Conservation (phyloP, 1,140 invertebrate genomes). For the Nautilus pompilius region DNA sequence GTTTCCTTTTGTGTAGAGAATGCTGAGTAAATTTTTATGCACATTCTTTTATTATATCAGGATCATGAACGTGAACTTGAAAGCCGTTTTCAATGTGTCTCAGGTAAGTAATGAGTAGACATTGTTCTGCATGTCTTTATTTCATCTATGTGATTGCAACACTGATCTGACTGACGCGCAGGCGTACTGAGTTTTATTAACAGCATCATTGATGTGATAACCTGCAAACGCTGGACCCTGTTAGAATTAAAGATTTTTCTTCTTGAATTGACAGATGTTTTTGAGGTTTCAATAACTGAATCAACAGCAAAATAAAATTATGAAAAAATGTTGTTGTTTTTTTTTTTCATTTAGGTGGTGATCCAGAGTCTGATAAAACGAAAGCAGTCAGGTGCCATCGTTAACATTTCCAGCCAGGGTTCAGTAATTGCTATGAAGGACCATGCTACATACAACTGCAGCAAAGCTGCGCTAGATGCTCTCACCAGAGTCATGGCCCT, state of each 20-base stretch:
- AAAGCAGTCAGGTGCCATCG: conserved; percentile 70
- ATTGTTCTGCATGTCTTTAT: not conserved
- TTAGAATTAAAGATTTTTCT: too few species aligned
- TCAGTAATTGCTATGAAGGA: conserved; percentile 68
- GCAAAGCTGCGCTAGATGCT: conserved; percentile 66
- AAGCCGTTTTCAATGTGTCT: conserved; percentile 76
- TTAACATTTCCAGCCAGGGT: conserved; percentile 82
- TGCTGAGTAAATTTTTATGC: too few species aligned
- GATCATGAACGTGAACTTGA: conserved; percentile 76
- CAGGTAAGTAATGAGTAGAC: conserved; percentile 44
- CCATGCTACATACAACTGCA: conserved; percentile 72
- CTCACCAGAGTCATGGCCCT: conserved; percentile 73
- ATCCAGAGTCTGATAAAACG: conserved; percentile 71
- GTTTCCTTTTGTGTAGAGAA: too few species aligned
- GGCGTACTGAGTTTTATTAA: too few species aligned
- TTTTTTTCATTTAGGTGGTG: conserved; percentile 55
- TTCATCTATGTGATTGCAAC: not conserved
- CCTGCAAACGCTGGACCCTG: too few species aligned
- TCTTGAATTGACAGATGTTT: too few species aligned
- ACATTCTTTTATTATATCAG: conserved; percentile 57
- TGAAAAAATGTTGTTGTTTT: not conserved
- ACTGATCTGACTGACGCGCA: too few species aligned
- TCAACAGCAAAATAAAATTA: not conserved
- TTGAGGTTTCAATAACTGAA: too few species aligned
- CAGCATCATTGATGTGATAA: too few species aligned